Percentiles rank a stretch among this genome's conserved stretches.
These are phyloP conservation scores for Nothoprocta pentlandii DNA, from an alignment of 2,113 vertebrate genomes.

Conservation along the genomic window DNA sequence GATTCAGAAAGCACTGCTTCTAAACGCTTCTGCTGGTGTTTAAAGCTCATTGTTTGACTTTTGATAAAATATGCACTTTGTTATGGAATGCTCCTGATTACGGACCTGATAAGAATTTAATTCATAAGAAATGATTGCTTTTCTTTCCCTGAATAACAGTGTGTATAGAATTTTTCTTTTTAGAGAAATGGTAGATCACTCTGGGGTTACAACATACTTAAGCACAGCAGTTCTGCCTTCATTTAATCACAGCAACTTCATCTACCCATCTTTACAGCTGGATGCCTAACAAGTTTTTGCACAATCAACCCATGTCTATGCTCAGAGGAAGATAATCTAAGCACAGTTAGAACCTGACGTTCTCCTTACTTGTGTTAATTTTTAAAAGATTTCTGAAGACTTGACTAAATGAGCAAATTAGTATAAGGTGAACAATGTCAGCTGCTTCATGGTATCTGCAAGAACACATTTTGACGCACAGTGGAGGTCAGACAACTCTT, in stretches of 20 bases:
- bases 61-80: constrained; percentile 67
- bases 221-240: constrained; percentile 39
- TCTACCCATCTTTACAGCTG: background rate
- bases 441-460: background rate
- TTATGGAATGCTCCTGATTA: constrained; percentile 60
- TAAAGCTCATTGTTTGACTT: constrained; percentile 67
- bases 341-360: background rate
- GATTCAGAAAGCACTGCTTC: constrained; percentile 25
- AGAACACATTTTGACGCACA: background rate
- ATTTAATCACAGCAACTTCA: constrained; percentile 33
- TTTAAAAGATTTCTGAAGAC: background rate
- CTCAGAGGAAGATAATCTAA: background rate
- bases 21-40: constrained; percentile 58
- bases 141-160: background rate
- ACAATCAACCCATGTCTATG: background rate
- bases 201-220: constrained; percentile 52
- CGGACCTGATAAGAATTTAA: constrained; percentile 50
- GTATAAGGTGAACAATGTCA: background rate
- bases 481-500: background rate
- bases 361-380: background rate
- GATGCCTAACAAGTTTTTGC: constrained; percentile 21
- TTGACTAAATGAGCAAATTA: background rate
- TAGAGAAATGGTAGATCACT: constrained; percentile 44
- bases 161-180: constrained; percentile 55
- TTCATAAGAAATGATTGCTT: constrained; percentile 4